These are phyloP conservation scores for Cyphomyrus discorhynchus DNA, from an alignment of 2,113 vertebrate genomes.

Conservation along the genomic window DNA sequence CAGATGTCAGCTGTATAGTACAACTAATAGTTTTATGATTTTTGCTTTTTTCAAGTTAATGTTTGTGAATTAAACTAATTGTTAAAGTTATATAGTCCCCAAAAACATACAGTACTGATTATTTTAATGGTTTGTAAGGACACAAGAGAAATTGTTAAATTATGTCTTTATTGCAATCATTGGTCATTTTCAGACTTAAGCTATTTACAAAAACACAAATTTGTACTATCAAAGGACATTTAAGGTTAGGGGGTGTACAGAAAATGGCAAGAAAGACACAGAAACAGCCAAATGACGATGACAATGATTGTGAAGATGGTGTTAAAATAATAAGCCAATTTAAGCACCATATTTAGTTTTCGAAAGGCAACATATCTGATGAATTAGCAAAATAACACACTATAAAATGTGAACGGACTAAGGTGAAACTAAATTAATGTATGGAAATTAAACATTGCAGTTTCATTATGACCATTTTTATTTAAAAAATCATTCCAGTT, in stretches of 20 bases:
- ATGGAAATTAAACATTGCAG: background rate
- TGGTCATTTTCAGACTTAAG: constrained; percentile 15
- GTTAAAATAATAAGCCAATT: background rate
- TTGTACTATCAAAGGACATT: constrained; percentile 8
- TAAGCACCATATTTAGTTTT: constrained; percentile 11
- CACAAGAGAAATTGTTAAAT: constrained; percentile 8
- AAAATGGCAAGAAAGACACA: background rate
- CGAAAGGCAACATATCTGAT: constrained; percentile 4
- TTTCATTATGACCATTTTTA: background rate
- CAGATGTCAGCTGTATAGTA: background rate
- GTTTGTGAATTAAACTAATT: background rate
- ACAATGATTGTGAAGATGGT: constrained; percentile 10
- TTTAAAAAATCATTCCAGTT: constrained; percentile 13
- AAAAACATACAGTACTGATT: background rate
- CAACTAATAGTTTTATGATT: background rate
- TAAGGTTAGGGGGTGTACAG: background rate
- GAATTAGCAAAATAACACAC: background rate
- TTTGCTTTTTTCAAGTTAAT: background rate
- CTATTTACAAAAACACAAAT: constrained; percentile 16
- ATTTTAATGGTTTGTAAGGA: constrained; percentile 8
- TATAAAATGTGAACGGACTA: background rate
- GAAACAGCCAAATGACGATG: constrained; percentile 11
- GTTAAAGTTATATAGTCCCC: background rate
- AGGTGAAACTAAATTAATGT: constrained; percentile 11
- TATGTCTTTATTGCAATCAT: constrained; percentile 19